These are phyloP conservation scores for Hedychridium roseum DNA, from an alignment of 2,888 invertebrate genomes.

Conservation along the genomic window DNA sequence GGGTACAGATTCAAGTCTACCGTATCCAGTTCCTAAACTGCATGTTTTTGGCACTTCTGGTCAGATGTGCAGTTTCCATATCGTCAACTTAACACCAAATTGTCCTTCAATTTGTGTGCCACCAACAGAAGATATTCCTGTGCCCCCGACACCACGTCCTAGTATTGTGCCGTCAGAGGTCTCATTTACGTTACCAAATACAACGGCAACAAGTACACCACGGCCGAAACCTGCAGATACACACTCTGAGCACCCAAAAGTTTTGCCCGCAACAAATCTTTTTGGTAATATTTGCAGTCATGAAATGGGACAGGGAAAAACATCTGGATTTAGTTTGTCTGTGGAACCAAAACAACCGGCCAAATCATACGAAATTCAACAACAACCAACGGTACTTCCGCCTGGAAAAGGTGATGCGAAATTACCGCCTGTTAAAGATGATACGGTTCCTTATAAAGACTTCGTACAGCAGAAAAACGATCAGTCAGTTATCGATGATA, in stretches of 20 bases:
- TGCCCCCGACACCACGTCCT: conserved; percentile 27
- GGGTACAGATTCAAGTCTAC: conserved; percentile 73
- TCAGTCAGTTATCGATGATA: conserved; percentile 45
- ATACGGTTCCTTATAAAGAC: too few species aligned
- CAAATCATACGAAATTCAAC: too few species aligned
- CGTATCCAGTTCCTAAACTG: conserved; percentile 78
- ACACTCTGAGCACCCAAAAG: too few species aligned
- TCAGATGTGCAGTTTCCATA: conserved; percentile 75
- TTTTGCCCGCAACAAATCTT: too few species aligned
- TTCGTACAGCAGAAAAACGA: too few species aligned
- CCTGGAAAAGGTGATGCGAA: too few species aligned
- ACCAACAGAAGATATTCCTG: conserved; percentile 59
- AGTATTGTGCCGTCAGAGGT: conserved; percentile 38
- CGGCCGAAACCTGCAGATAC: conserved; percentile 28
- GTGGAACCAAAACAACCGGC: too few species aligned
- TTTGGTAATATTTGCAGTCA: too few species aligned
- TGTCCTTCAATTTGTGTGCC: conserved; percentile 71
- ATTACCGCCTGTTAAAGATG: too few species aligned
- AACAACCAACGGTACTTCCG: too few species aligned
- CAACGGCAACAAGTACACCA: conserved; percentile 8
- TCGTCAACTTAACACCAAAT: conserved; percentile 74
- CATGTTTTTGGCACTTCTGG: conserved; percentile 76
- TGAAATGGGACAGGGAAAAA: too few species aligned
- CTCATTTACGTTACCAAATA: conserved; percentile 39
- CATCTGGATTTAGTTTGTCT: too few species aligned